These are phyloP conservation scores for Zenarchopterus dispar DNA, from an alignment of 2,797 vertebrate genomes.

Conservation along the genomic window DNA sequence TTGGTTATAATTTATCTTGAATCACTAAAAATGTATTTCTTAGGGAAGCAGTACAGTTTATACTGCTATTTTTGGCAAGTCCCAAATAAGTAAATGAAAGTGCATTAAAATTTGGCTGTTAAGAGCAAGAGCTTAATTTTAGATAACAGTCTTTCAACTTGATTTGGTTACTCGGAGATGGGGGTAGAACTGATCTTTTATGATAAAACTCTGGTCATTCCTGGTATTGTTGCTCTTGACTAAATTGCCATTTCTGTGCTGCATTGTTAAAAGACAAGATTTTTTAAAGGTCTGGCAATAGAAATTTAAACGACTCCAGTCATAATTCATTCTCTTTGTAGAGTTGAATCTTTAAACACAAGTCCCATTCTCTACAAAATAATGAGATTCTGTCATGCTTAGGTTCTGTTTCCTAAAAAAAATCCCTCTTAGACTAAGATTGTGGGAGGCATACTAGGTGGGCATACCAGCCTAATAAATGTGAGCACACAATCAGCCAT, in stretches of 20 bases:
- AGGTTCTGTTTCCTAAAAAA: conserved; percentile 44
- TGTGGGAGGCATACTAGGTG: conserved; percentile 36
- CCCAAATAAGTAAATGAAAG: background rate
- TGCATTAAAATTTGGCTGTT: background rate
- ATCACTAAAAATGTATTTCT: background rate
- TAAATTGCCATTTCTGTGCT: too few relatives aligned
- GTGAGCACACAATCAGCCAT: too few relatives aligned
- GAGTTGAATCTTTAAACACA: conserved; percentile 22
- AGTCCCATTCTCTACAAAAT: conserved; percentile 41
- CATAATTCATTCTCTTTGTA: conserved; percentile 24
- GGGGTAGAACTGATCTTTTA: background rate
- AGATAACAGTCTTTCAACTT: background rate
- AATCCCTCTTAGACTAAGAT: conserved; percentile 26
- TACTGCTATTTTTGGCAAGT: background rate
- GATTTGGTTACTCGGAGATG: background rate
- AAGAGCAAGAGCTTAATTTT: background rate
- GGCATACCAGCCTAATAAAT: conserved; percentile 36
- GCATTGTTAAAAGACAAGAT: too few relatives aligned
- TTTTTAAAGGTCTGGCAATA: too few relatives aligned
- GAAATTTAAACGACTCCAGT: too few relatives aligned
- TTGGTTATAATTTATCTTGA: background rate
- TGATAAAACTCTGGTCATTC: background rate
- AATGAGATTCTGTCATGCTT: conserved; percentile 49
- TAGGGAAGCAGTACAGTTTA: background rate
- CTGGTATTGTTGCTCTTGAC: too few relatives aligned